Percentiles rank a stretch among this genome's conserved stretches.
Evolutionary conservation across 2,888 invertebrate species (phyloP).

Genomic region (Isotomurus palustris): DNA sequence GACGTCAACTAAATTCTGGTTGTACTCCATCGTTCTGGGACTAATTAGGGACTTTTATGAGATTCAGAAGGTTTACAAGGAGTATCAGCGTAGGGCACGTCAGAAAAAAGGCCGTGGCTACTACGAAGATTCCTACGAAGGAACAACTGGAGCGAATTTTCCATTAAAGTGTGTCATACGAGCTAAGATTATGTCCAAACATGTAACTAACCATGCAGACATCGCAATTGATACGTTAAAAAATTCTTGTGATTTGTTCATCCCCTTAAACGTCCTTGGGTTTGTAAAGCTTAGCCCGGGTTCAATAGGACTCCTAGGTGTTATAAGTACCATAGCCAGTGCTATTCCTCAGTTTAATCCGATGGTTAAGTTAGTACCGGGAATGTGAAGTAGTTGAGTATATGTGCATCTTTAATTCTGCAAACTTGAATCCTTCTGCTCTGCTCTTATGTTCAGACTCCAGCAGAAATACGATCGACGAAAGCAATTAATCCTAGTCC

Average conservation of each 20-base stretch:
- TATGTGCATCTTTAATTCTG: background rate
- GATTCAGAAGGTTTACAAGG: slow-evolving; percentile 62
- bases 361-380: slow-evolving; percentile 52
- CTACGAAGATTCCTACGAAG: background rate
- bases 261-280: slow-evolving; percentile 76
- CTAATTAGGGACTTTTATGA: slow-evolving; percentile 80
- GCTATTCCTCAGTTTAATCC: slow-evolving; percentile 71
- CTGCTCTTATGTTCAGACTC: background rate
- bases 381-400: slow-evolving; percentile 17
- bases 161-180: slow-evolving; percentile 13
- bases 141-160: background rate
- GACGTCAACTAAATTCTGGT: slow-evolving; percentile 67
- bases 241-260: slow-evolving; percentile 80
- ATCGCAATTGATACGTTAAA: slow-evolving; percentile 76
- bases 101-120: background rate
- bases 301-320: slow-evolving; percentile 70
- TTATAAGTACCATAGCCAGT: slow-evolving; percentile 75
- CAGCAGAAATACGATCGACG: background rate
- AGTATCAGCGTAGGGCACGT: slow-evolving; percentile 21
- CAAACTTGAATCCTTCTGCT: background rate
- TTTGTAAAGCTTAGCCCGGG: slow-evolving; percentile 72
- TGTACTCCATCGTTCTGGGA: slow-evolving; percentile 74
- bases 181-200: slow-evolving; percentile 30
- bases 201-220: slow-evolving; percentile 56
- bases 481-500: no score